Evolutionary conservation across 2,888 invertebrate genomes (phyloP), one percentile per base, ranked within the genome.

Genomic region (Galerucella calmariensis): DNA sequence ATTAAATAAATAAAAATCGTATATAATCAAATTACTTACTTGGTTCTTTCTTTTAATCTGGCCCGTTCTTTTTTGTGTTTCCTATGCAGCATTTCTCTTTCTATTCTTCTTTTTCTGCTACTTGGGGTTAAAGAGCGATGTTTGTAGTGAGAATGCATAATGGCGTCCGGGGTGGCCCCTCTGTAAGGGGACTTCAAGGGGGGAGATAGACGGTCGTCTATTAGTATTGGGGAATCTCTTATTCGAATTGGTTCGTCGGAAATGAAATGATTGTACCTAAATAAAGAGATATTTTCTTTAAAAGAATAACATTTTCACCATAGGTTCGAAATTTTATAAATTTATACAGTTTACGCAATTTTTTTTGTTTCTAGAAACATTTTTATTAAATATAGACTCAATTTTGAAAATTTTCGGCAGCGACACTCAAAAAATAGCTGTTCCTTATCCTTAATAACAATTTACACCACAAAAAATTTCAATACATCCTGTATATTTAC

Each of bases 51-150:
- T 58, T 88, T 82, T 35, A 88, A 87, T 69, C 88, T 87, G 12
- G 89, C 89, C 76, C 88, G 88, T 77, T 88, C 83, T 14, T 74
- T 74, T 69, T 88, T 85, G 77, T 88, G 89, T 79, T 89, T 86
- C 68, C 89, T 83, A 76, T 89, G 88, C 1, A 85, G 81, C 12
- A 85, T 86, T 10, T 88, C 88, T 65, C 86, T 84, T n/a, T 89
- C 86, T 24, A 81, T 79, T 81, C 70, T 48, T 12, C 77, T 67
- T 58, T 89, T 84, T 81, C 86, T 88, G 53, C 86, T 83, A 8
- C 85, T 81, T 1, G 89, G 88, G 9, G 88, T 84, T 74, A 82
- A 79, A 67, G 83, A 83, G 2, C 73, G 70, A 62, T 76, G 73
- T 3, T 83, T 83, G 20, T 82, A 79, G 41, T 85, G 84, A 70